Evolutionary conservation across 2,797 vertebrate genomes (phyloP).

Genomic region (Neosilurus mollespiculum): DNA sequence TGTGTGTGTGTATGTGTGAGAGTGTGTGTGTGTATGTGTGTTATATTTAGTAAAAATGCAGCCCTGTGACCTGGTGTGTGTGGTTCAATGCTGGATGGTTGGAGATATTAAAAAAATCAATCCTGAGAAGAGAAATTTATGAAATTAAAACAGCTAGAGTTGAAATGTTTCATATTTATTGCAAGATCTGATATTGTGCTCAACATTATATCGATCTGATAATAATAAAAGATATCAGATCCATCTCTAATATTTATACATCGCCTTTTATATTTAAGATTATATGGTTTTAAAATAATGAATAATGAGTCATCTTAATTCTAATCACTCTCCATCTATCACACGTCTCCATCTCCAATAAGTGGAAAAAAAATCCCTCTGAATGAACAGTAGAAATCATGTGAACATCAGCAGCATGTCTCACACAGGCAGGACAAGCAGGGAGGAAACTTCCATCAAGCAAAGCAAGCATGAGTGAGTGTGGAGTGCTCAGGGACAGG

Average conservation of each 20-base stretch:
- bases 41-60: too few relatives aligned
- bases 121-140: too few relatives aligned
- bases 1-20: too few relatives aligned
- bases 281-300: background rate
- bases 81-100: too few relatives aligned
- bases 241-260: background rate
- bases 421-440: constrained; percentile 4
- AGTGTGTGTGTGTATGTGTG: too few relatives aligned
- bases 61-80: too few relatives aligned
- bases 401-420: background rate
- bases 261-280: background rate
- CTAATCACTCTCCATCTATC: constrained; percentile 67
- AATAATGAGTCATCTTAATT: constrained; percentile 21
- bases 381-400: too few relatives aligned
- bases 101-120: too few relatives aligned
- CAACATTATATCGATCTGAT: background rate
- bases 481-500: constrained; percentile 34
- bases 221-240: background rate
- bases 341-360: constrained; percentile 43
- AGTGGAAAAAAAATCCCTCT: too few relatives aligned
- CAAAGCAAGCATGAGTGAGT: constrained; percentile 40
- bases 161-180: background rate
- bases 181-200: background rate
- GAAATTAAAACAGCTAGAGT: too few relatives aligned
- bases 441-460: constrained; percentile 22